Percentiles rank a stretch among this genome's conserved stretches.
Evolutionary conservation across 2,797 vertebrate genomes (phyloP).

Genomic region (Mus minutoides): DNA sequence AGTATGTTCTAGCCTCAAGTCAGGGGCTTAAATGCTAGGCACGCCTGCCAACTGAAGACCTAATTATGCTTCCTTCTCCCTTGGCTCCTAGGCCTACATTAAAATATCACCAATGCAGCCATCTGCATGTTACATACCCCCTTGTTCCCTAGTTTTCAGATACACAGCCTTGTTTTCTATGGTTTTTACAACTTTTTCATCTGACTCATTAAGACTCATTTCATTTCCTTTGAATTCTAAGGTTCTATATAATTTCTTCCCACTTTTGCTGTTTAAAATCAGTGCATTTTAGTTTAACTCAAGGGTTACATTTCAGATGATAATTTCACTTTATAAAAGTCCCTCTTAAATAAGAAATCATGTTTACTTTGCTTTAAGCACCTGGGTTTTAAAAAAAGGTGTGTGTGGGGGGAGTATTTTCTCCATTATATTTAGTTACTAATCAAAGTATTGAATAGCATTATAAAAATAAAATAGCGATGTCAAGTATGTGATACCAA

Average conservation of each 20-base stretch:
- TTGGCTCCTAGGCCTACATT: neutral
- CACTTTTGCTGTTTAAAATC: conserved; percentile 42
- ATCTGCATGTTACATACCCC: neutral
- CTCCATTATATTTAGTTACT: conserved; percentile 70
- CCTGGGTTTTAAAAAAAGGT: conserved; percentile 35
- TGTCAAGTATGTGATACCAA: conserved; percentile 72
- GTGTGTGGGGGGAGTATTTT: neutral
- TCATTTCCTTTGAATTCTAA: conserved; percentile 62
- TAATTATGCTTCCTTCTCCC: neutral
- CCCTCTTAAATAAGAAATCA: conserved; percentile 62
- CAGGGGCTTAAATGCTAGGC: neutral
- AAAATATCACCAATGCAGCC: neutral
- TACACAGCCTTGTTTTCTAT: neutral
- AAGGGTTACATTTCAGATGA: conserved; percentile 45
- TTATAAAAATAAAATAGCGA: conserved; percentile 75
- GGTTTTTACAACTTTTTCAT: conserved; percentile 19
- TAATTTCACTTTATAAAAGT: conserved; percentile 55
- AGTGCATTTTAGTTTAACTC: conserved; percentile 58
- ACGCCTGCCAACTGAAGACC: neutral
- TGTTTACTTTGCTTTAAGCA: conserved; percentile 65
- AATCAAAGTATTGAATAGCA: conserved; percentile 73
- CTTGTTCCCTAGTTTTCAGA: conserved; percentile 15
- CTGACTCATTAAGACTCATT: conserved; percentile 46
- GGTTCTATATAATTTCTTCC: conserved; percentile 29
- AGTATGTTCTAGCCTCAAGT: neutral